Base-by-base conservation (phyloP, 2,888 invertebrate species). In the Amblyjoppa fuscipennis region DNA sequence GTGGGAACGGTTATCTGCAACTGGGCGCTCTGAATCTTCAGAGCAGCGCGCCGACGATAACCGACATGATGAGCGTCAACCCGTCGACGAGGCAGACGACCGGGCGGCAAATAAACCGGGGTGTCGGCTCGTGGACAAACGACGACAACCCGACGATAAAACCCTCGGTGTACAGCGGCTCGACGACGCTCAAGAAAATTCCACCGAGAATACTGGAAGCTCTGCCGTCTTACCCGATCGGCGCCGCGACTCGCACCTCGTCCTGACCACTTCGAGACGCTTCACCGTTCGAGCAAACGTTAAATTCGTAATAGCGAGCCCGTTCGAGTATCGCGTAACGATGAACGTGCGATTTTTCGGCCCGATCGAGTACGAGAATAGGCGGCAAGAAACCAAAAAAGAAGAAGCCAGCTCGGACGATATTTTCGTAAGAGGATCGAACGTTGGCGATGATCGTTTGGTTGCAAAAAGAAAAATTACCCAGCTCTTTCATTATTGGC, bases 171-270 rank as follows among this genome's bases (percentile, higher is more conserved):
- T 87, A 85, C 78, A 87, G 85, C 28, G 70, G 59, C 28, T 74
- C 56, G 68, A 87, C 83, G 41, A 86, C 80, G 3, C 45, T 87
- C 3, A 92, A 90, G 79, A 92, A 89, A 83, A 90, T 91, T 81
- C 94, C 92, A n/a, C 94, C 94, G 3, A 85, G 94, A 59, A 90
- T 94, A 20, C 88, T 94, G 64, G 93, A 94, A 83, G 94, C 94
- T 16, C 80, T 94, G 71, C 94, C 94, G 0, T 91, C 92, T 4
- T 92, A 92, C 84, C 91, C 93, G 0, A 88, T 89, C 34, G 88
- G 89, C 45, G 70, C 85, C 13, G 69, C 85, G 1, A 74, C 83
- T 38, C 81, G 87, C 53, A 84, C 83, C 69, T 80, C 87, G 38
- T 89, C 89, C 77, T 87, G 88, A 86, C 74, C 75, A 51, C 53